These are phyloP conservation scores for Aphyosemion australe DNA, from an alignment of 2,113 vertebrate genomes.

Conservation along the genomic window DNA sequence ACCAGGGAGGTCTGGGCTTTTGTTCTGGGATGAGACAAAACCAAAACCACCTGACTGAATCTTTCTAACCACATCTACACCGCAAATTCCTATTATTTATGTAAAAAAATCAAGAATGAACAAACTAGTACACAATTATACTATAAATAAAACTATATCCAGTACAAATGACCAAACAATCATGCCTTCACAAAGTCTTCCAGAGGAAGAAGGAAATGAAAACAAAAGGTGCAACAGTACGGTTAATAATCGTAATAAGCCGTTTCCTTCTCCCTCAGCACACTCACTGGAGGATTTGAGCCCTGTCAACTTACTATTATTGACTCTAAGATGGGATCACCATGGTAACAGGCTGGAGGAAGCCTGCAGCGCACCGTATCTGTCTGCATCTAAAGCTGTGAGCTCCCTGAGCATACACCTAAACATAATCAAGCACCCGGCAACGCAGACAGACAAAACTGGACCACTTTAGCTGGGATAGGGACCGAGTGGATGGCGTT, in stretches of 20 bases:
- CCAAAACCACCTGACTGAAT: conserved; percentile 27
- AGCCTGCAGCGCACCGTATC: conserved; percentile 38
- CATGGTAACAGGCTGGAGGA: conserved; percentile 64
- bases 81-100: background rate
- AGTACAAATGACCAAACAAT: background rate
- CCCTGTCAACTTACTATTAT: conserved; percentile 46
- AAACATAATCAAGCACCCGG: conserved; percentile 8
- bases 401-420: conserved; percentile 27
- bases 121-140: background rate
- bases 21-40: background rate
- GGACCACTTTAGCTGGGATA: conserved; percentile 31
- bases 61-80: conserved; percentile 4
- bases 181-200: background rate
- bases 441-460: background rate
- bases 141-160: background rate
- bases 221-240: background rate
- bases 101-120: background rate
- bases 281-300: conserved; percentile 32
- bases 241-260: conserved; percentile 12
- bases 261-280: background rate
- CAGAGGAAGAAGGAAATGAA: background rate
- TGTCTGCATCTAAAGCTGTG: conserved; percentile 24
- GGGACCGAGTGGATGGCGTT: conserved; percentile 46
- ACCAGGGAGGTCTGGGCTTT: conserved; percentile 12
- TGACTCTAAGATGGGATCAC: conserved; percentile 56